phyloP scores from a whole-genome alignment of 2,113 vertebrate species.

The Psittacus erithacus region DNA sequence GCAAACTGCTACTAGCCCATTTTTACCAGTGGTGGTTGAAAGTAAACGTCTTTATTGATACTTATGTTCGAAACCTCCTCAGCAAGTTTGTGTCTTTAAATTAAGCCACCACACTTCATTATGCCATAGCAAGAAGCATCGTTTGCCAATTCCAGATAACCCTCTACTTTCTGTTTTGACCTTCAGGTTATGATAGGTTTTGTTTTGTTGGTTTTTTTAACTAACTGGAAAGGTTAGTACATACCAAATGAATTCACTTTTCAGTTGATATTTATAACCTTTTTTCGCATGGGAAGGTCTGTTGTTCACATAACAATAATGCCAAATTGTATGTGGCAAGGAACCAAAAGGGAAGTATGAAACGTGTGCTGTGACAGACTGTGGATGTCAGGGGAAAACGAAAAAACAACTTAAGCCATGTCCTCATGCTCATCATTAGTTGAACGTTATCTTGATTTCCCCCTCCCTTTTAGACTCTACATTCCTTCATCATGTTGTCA shows the following conservation, averaged over 20 bases:
- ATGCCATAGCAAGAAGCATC: not conserved
- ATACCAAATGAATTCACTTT: not conserved
- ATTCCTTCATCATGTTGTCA: slow-evolving; percentile 84
- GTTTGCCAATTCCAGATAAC: not conserved
- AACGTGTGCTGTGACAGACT: not conserved
- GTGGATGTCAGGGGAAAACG: not conserved
- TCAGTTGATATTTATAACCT: not conserved
- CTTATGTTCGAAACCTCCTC: not conserved
- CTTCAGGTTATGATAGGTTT: not conserved
- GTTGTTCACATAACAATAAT: not conserved
- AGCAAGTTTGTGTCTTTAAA: not conserved
- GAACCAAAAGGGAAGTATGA: not conserved
- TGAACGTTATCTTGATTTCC: slow-evolving; percentile 72
- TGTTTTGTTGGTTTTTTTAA: not conserved
- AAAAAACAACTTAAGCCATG: not conserved
- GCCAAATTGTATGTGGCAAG: not conserved
- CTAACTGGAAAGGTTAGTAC: not conserved
- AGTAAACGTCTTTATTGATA: not conserved
- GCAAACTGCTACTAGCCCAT: accelerated
- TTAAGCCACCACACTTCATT: not conserved
- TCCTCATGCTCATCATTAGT: slow-evolving; percentile 28
- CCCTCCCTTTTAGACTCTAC: slow-evolving; percentile 74
- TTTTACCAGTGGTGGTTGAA: not conserved
- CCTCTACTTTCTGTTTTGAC: not conserved
- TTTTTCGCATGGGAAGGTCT: not conserved